Evolutionary conservation across 1,140 invertebrate species (phyloP).

Genomic region (Drosophila jambulina): DNA sequence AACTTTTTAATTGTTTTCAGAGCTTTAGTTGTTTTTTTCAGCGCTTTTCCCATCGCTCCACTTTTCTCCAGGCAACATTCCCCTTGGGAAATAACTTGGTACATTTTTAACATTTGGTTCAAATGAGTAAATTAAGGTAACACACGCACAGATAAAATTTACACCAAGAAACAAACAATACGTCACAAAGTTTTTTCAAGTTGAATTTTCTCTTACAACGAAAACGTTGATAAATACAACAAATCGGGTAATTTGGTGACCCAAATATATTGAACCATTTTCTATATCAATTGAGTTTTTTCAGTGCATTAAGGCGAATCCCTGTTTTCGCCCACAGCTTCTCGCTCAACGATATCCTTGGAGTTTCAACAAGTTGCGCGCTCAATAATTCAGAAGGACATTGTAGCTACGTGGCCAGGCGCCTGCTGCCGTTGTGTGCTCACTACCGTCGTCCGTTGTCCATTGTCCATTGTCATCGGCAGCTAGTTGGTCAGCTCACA

Average conservation of each 20-base stretch:
- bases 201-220: not conserved
- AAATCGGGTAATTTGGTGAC: not conserved
- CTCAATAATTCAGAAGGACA: conserved; percentile 79
- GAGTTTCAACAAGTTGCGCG: conserved; percentile 72
- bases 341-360: conserved; percentile 61
- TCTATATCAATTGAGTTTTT: not conserved
- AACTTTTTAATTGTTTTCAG: conserved; percentile 79
- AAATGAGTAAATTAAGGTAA: conserved; percentile 77
- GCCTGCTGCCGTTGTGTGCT: conserved; percentile 50
- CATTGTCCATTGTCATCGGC: conserved; percentile 64
- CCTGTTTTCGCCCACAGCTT: conserved; percentile 12
- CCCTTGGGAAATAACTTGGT: conserved; percentile 68
- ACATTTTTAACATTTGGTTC: conserved; percentile 71
- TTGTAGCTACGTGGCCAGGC: conserved; percentile 44
- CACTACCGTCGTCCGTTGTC: conserved; percentile 34
- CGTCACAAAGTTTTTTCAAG: no score
- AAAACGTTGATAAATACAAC: not conserved
- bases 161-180: not conserved
- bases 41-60: conserved; percentile 1
- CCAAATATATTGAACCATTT: not conserved
- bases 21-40: conserved; percentile 13
- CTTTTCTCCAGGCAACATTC: conserved; percentile 29
- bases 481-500: conserved; percentile 41
- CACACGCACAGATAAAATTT: conserved; percentile 12
- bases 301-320: conserved; percentile 1